These are phyloP conservation scores for Lycodopsis pacificus DNA, from an alignment of 2,797 vertebrate genomes.

Conservation along the genomic window DNA sequence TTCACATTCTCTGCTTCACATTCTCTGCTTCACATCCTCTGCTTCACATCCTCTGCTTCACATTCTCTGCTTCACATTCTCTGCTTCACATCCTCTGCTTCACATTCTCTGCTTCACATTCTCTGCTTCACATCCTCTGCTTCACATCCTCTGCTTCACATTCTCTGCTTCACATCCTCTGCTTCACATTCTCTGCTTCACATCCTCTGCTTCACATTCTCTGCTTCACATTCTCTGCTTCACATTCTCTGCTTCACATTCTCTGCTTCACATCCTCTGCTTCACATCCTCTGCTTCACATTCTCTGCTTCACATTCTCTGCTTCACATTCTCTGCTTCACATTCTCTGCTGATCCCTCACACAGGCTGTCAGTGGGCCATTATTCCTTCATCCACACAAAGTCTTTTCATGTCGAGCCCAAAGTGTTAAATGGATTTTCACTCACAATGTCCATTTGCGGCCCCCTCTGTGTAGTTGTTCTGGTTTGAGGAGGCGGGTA, in stretches of 20 bases:
- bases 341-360: conserved; percentile 24
- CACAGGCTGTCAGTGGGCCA: conserved; percentile 22
- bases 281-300: conserved; percentile 18
- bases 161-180: conserved; percentile 22
- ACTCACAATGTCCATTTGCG: conserved; percentile 27
- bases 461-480: conserved; percentile 26
- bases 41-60: conserved; percentile 20
- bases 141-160: conserved; percentile 18
- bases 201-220: no score
- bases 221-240: conserved; percentile 20
- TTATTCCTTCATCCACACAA: conserved; percentile 41
- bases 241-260: conserved; percentile 19
- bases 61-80: conserved; percentile 22
- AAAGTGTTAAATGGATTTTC: conserved; percentile 44
- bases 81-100: conserved; percentile 20
- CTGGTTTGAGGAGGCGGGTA: conserved; percentile 29
- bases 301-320: conserved; percentile 23
- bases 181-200: conserved; percentile 21
- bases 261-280: no score
- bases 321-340: conserved; percentile 20
- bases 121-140: no score
- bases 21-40: no score
- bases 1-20: conserved; percentile 21
- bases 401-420: conserved; percentile 36
- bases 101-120: conserved; percentile 19